Evolutionary conservation across 2,888 invertebrate genomes (phyloP).

Genomic region (Keiferia lycopersicella): DNA sequence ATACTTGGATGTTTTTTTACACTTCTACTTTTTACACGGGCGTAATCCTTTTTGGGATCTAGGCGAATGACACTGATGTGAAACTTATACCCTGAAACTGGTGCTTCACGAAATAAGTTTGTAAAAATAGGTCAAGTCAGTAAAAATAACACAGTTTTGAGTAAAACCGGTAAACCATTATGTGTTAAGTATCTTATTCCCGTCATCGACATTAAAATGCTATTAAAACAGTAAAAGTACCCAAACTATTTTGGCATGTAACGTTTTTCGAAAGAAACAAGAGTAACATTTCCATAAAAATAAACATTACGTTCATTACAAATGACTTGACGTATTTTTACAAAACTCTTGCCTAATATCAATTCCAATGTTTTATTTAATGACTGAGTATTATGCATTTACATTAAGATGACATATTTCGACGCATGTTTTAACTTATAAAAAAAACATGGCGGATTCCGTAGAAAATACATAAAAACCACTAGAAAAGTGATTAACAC

Average conservation of each 20-base stretch:
- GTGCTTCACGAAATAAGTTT: conserved; percentile 39
- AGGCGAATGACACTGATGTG: conserved; percentile 9
- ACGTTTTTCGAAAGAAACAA: too few species aligned
- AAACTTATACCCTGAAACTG: conserved; percentile 35
- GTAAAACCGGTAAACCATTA: too few species aligned
- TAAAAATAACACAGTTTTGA: not conserved
- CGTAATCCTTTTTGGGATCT: conserved; percentile 32
- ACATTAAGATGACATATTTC: conserved; percentile 29
- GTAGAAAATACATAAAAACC: conserved; percentile 29
- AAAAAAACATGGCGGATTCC: conserved; percentile 28
- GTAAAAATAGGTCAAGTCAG: conserved; percentile 8
- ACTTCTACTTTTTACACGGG: conserved; percentile 28
- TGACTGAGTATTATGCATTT: conserved; percentile 57
- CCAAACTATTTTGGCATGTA: too few species aligned
- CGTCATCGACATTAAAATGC: not conserved
- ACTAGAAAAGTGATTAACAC: conserved; percentile 49
- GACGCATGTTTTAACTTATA: not conserved
- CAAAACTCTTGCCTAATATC: not conserved
- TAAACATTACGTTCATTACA: not conserved
- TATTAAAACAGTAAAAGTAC: too few species aligned
- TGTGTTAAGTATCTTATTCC: not conserved
- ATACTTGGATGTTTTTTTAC: conserved; percentile 30
- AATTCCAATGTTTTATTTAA: conserved; percentile 34
- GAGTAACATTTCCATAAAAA: not conserved
- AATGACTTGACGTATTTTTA: conserved; percentile 15